Evolutionary conservation across 1,140 invertebrate genomes (phyloP).

Genomic region (Elymnias hypermnestra): DNA sequence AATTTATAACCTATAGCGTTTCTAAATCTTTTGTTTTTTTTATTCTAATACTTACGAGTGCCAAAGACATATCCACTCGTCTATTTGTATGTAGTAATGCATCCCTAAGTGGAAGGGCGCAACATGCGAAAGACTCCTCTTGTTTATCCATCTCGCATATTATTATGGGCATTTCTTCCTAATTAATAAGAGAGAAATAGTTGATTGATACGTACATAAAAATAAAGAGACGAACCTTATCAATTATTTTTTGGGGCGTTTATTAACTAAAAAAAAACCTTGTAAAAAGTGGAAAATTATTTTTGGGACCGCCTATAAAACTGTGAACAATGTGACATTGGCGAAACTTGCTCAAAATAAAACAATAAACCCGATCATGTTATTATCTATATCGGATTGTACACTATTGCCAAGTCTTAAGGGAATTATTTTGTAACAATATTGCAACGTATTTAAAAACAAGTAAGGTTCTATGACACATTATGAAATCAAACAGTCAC

Average conservation of each 20-base stretch:
- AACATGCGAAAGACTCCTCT: conserved; percentile 31
- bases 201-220: too few relatives aligned
- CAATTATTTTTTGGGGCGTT: too few relatives aligned
- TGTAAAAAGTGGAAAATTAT: too few relatives aligned
- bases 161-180: conserved; percentile 37
- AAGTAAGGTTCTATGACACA: too few relatives aligned
- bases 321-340: background rate
- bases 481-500: too few relatives aligned
- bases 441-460: background rate
- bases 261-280: too few relatives aligned
- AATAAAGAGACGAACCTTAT: too few relatives aligned
- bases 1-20: too few relatives aligned
- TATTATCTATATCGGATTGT: background rate
- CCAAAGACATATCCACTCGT: conserved; percentile 39
- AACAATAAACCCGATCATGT: background rate
- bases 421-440: background rate
- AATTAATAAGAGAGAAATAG: too few relatives aligned
- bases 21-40: too few relatives aligned
- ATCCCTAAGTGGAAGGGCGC: conserved; percentile 31
- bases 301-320: too few relatives aligned
- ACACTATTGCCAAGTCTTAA: background rate
- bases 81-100: conserved; percentile 32
- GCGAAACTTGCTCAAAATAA: background rate
- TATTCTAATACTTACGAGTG: conserved; percentile 34
- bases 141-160: conserved; percentile 34